Evolutionary conservation across 2,888 invertebrate genomes (phyloP).

Genomic region (Homarus gammarus): DNA sequence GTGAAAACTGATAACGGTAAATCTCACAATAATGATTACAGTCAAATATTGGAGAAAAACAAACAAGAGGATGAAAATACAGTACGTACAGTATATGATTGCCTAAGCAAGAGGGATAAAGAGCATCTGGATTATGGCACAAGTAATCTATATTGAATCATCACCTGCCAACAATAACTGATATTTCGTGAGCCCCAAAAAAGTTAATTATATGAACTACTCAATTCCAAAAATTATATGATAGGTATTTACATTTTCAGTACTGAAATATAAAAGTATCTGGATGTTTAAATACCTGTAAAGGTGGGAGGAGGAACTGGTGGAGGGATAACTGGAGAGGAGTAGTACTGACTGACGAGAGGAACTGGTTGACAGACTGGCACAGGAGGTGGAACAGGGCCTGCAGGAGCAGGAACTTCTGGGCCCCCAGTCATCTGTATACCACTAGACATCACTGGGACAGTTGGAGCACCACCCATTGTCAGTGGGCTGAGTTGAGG

Average conservation of each 20-base stretch:
- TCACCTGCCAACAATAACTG: too few species aligned
- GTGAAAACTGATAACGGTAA: too few species aligned
- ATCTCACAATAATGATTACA: too few species aligned
- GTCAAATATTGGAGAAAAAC: too few species aligned
- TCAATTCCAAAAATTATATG: too few species aligned
- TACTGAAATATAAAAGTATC: not conserved
- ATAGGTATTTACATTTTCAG: not conserved
- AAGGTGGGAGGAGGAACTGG: slow-evolving; percentile 59
- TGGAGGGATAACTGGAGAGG: slow-evolving; percentile 29
- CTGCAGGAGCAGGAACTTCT: not conserved
- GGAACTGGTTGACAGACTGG: slow-evolving; percentile 23
- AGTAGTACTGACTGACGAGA: slow-evolving; percentile 17
- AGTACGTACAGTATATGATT: too few species aligned
- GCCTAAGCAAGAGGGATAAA: too few species aligned
- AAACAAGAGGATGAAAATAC: too few species aligned
- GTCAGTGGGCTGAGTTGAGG: slow-evolving; percentile 59
- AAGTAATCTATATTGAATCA: too few species aligned
- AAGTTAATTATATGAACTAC: too few species aligned
- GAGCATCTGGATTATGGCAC: too few species aligned
- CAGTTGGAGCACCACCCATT: slow-evolving; percentile 72
- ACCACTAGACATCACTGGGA: slow-evolving; percentile 30
- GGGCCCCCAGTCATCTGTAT: slow-evolving; percentile 13
- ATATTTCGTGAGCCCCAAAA: too few species aligned
- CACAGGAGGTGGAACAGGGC: slow-evolving; percentile 8
- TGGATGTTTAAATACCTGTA: slow-evolving; percentile 24